These are phyloP conservation scores for Hypercompe scribonia DNA, from an alignment of 2,888 invertebrate genomes.

Conservation along the genomic window DNA sequence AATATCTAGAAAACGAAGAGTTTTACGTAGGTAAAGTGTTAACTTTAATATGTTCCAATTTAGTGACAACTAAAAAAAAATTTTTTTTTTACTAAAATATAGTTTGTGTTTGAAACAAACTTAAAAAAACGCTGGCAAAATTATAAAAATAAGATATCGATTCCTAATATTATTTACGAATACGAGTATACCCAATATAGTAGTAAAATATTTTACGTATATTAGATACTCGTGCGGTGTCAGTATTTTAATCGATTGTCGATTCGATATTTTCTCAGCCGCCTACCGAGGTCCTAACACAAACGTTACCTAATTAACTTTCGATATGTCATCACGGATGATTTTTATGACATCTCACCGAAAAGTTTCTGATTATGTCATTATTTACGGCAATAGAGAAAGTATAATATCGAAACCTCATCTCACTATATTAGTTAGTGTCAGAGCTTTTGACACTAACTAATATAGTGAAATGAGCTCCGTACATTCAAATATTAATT, in stretches of 20 bases:
- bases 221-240: not conserved
- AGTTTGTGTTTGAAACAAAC: not conserved
- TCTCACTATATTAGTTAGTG: too few relatives aligned
- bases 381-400: conserved; percentile 48
- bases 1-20: not conserved
- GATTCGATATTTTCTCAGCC: not conserved
- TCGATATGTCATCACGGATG: conserved; percentile 36
- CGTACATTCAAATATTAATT: conserved; percentile 34
- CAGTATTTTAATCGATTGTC: not conserved
- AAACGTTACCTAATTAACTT: conserved; percentile 43
- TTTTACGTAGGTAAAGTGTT: not conserved
- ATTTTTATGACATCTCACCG: conserved; percentile 41
- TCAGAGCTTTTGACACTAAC: conserved; percentile 29
- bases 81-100: not conserved
- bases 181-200: not conserved
- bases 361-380: conserved; percentile 50
- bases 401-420: conserved; percentile 45
- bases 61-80: not conserved
- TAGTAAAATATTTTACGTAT: not conserved
- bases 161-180: not conserved
- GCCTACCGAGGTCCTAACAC: conserved; percentile 22
- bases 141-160: not conserved
- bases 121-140: not conserved
- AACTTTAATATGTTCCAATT: too few relatives aligned
- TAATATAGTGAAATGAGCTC: conserved; percentile 40